Evolutionary conservation across 2,797 vertebrate genomes (phyloP).

Genomic region (Sebastes elongatus): DNA sequence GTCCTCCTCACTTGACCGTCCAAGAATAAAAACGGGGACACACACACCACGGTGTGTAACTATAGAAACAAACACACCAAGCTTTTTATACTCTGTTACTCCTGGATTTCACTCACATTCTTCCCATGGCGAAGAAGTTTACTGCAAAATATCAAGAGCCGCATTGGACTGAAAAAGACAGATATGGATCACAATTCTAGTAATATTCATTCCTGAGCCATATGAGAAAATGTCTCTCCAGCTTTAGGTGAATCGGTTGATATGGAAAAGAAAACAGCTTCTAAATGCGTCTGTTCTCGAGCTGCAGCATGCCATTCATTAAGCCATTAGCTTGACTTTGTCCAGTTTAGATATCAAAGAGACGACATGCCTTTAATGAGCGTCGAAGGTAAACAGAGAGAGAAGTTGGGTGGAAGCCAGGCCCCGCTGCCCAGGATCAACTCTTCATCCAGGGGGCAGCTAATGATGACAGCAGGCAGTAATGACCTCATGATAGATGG

Average conservation of each 20-base stretch:
- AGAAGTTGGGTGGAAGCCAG: conserved; percentile 58
- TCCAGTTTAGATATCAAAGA: conserved; percentile 50
- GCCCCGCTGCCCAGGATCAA: conserved; percentile 50
- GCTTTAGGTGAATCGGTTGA: not conserved
- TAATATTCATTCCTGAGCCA: not conserved
- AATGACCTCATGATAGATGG: conserved; percentile 70
- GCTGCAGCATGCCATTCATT: not conserved
- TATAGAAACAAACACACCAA: conserved; percentile 75
- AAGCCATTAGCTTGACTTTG: conserved; percentile 46
- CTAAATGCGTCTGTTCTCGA: not conserved
- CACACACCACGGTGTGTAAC: conserved; percentile 58
- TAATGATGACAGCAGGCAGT: conserved; percentile 70
- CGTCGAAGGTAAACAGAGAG: conserved; percentile 61
- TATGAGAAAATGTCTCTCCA: not conserved
- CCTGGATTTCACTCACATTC: conserved; percentile 56
- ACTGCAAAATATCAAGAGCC: conserved; percentile 25
- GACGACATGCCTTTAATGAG: conserved; percentile 50
- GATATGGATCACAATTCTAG: not conserved
- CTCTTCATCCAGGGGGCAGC: conserved; percentile 53
- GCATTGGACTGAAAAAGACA: not conserved
- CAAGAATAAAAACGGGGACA: conserved; percentile 67
- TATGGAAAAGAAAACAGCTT: not conserved
- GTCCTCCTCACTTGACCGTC: conserved; percentile 66
- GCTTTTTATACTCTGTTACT: conserved; percentile 70
- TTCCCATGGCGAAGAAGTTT: conserved; percentile 19